Conservation (phyloP, 1,140 invertebrate species). For the Rhyzopertha dominica region DNA sequence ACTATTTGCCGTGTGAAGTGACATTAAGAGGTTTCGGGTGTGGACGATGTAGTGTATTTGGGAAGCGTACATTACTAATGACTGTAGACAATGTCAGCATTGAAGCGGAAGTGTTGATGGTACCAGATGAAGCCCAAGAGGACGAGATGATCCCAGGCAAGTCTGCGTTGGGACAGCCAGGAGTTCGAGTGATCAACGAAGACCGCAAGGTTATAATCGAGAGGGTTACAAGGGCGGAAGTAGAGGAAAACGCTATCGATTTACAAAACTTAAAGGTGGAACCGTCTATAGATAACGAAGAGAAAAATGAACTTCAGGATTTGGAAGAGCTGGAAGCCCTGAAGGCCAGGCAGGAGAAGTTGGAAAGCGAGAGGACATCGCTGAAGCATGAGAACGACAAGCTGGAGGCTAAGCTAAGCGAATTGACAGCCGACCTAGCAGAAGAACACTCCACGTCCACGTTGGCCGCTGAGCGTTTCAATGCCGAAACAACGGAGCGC, state of each 20-base stretch:
- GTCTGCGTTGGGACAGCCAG: conserved; percentile 3
- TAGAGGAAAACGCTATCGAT: too few species aligned
- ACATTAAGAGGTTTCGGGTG: conserved; percentile 1
- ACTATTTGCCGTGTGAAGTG: neutral
- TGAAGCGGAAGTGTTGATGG: conserved; percentile 5
- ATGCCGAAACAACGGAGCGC: conserved; percentile 77
- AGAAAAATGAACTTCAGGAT: too few species aligned
- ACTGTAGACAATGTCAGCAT: neutral
- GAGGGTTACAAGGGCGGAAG: neutral
- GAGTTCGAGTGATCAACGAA: conserved; percentile 1
- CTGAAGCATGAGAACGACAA: conserved; percentile 85
- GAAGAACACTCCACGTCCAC: conserved; percentile 88
- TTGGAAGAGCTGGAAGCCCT: conserved; percentile 84
- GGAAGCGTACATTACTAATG: conserved; percentile 3
- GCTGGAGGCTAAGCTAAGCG: conserved; percentile 85
- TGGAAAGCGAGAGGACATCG: conserved; percentile 77
- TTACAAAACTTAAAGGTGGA: too few species aligned
- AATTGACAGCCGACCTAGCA: conserved; percentile 83
- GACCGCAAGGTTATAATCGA: neutral
- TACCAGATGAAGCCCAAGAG: conserved; percentile 7
- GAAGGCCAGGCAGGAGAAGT: conserved; percentile 74
- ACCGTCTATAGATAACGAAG: too few species aligned
- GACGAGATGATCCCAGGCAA: neutral
- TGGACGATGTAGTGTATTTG: neutral
- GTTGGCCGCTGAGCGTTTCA: conserved; percentile 80